Conservation (phyloP, 1,140 invertebrate species). For the Eurosta solidaginis region DNA sequence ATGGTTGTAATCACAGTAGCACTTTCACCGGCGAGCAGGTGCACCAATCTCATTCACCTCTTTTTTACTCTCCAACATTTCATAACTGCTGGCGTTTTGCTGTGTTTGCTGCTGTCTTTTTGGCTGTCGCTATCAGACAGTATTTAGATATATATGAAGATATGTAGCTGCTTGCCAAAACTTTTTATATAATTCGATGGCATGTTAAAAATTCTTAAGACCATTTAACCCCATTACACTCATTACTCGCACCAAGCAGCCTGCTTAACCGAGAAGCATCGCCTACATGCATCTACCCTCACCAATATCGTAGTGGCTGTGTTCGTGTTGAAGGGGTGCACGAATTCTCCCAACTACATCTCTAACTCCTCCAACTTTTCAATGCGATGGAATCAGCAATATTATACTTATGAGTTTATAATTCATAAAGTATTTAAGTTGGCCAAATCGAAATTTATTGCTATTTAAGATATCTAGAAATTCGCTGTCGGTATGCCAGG, state of each 20-base stretch:
- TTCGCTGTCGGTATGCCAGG: neutral
- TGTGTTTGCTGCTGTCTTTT: neutral
- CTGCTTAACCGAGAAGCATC: neutral
- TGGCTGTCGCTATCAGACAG: neutral
- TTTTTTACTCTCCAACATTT: neutral
- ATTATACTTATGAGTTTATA: conserved; percentile 43
- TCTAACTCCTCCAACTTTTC: neutral
- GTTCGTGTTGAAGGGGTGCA: neutral
- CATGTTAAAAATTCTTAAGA: conserved; percentile 48
- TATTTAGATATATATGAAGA: too few relatives aligned
- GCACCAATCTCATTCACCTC: neutral
- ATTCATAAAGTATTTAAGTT: conserved; percentile 59
- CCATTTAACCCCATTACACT: conserved; percentile 31
- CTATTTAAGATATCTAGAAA: conserved; percentile 55
- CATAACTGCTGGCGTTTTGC: neutral
- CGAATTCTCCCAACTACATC: too few relatives aligned
- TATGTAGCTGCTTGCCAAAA: neutral
- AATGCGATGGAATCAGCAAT: neutral
- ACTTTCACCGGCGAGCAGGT: neutral
- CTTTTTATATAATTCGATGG: conserved; percentile 32
- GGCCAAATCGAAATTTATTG: conserved; percentile 60
- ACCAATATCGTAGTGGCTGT: neutral
- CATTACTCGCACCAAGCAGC: conserved; percentile 20
- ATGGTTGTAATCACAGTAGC: neutral
- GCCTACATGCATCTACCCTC: neutral